Percentiles rank a stretch among this genome's conserved stretches.
Evolutionary conservation across 2,113 vertebrate species (phyloP).

Genomic region (Ranitomeya imitator): DNA sequence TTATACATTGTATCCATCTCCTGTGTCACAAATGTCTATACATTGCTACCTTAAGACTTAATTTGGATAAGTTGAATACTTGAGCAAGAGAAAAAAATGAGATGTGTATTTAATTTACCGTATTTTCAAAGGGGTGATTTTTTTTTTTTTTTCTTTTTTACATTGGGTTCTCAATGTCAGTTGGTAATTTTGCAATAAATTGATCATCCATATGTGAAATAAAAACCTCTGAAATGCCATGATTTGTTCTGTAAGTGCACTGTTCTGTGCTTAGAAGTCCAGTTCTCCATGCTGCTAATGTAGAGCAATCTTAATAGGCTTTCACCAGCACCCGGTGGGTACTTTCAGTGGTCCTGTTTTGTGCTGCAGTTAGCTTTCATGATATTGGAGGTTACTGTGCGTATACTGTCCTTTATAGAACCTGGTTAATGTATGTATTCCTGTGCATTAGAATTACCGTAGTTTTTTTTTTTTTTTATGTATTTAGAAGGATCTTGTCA

Average conservation of each 20-base stretch:
- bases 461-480: not conserved
- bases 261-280: not conserved
- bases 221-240: not conserved
- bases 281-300: constrained; percentile 17
- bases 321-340: constrained; percentile 5
- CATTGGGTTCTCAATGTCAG: too few species aligned
- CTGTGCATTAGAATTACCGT: not conserved
- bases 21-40: too few species aligned
- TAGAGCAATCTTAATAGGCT: not conserved
- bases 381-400: not conserved
- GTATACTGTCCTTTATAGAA: not conserved
- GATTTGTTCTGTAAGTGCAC: not conserved
- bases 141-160: not conserved
- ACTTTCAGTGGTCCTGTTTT: not conserved
- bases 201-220: constrained; percentile 5
- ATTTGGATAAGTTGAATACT: too few species aligned
- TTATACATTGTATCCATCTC: too few species aligned
- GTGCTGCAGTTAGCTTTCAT: not conserved
- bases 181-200: not conserved
- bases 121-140: too few species aligned
- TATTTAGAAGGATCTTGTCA: not conserved
- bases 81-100: not conserved
- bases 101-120: not conserved
- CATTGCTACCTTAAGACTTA: too few species aligned
- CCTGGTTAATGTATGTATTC: not conserved